These are phyloP conservation scores for Eulemur rufifrons DNA, from an alignment of 2,113 vertebrate genomes.

Conservation along the genomic window DNA sequence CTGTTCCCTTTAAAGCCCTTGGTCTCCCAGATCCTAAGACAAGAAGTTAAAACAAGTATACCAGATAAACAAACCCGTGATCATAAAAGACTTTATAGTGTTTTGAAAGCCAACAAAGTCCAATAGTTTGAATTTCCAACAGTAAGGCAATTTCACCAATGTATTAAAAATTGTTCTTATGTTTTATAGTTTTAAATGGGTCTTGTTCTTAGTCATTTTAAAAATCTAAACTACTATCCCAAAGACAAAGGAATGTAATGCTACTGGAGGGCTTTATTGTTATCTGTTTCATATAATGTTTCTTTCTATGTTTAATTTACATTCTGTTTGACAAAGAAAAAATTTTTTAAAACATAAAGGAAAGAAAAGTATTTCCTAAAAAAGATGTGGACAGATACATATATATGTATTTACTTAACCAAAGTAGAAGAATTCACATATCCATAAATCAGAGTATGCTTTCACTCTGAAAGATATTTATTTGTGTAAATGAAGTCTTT, in stretches of 20 bases:
- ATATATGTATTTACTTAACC: background rate
- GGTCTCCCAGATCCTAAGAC: background rate
- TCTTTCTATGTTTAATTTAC: background rate
- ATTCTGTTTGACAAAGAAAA: constrained; percentile 14
- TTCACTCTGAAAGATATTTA: background rate
- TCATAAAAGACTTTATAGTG: background rate
- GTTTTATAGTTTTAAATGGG: background rate
- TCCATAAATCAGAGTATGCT: background rate
- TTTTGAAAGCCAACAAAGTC: constrained; percentile 21
- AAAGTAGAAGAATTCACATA: background rate
- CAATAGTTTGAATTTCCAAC: background rate
- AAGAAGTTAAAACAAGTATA: background rate
- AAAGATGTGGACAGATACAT: background rate
- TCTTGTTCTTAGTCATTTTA: constrained; percentile 17
- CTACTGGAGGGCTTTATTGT: background rate
- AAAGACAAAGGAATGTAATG: background rate
- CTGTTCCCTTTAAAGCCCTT: background rate
- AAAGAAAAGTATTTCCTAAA: background rate
- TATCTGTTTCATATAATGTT: background rate
- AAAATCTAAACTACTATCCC: constrained; percentile 32
- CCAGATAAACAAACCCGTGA: background rate
- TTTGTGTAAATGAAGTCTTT: background rate
- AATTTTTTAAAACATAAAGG: background rate
- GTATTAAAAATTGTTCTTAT: background rate
- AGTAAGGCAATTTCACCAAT: background rate